Conservation (phyloP, 2,797 vertebrate species). For the Rhinophrynus dorsalis region DNA sequence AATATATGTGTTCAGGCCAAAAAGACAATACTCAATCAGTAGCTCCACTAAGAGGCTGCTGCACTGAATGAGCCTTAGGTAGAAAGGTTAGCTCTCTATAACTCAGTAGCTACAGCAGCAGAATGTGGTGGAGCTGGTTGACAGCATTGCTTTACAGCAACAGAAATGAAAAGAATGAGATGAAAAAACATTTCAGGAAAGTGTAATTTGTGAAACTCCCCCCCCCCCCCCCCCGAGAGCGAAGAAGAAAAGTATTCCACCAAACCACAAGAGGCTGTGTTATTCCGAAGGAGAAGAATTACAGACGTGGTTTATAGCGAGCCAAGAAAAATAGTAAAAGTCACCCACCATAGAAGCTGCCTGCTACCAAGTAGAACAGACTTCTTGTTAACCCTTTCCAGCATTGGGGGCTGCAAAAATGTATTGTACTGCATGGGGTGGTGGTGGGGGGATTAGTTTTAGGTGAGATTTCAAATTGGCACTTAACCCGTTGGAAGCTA, state of each 20-base stretch:
- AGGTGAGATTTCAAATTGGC: no score
- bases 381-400: not conserved
- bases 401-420: not conserved
- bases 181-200: constrained; percentile 1
- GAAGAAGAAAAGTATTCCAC: constrained; percentile 12
- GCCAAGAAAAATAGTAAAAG: constrained; percentile 31
- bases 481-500: no score
- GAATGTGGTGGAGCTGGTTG: no score
- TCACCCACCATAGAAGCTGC: constrained; percentile 13
- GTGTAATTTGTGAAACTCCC: constrained; percentile 11
- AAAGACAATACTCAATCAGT: no score
- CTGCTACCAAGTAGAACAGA: constrained; percentile 10
- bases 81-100: no score
- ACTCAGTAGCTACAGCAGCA: no score
- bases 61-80: no score
- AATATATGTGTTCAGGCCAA: no score
- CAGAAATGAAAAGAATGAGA: not conserved
- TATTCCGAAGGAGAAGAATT: constrained; percentile 28
- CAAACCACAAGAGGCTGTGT: constrained; percentile 25
- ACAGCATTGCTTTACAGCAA: not conserved
- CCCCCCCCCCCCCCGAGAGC: not conserved
- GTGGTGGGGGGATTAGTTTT: no score
- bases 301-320: constrained; percentile 11
- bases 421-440: no score
- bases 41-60: no score